These are phyloP conservation scores for Lithophane leautieri DNA, from an alignment of 2,888 invertebrate species.

Conservation along the genomic window DNA sequence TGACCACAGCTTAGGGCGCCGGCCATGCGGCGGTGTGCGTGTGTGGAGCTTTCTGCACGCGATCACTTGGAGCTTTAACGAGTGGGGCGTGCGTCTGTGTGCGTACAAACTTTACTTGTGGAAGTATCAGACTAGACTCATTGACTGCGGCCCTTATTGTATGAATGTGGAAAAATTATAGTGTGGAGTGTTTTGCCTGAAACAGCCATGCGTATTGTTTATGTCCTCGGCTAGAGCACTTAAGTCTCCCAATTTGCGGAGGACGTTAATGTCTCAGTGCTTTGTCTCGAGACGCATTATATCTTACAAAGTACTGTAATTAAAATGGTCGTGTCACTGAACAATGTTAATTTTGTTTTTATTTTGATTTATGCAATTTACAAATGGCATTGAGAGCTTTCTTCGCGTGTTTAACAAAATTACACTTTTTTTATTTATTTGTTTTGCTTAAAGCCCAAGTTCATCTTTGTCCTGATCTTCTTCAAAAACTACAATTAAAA, in stretches of 20 bases:
- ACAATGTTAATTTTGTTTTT: constrained; percentile 71
- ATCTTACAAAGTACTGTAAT: constrained; percentile 85
- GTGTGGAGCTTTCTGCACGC: constrained; percentile 90
- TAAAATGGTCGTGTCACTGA: constrained; percentile 78
- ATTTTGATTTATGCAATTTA: constrained; percentile 47
- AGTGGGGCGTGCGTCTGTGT: constrained; percentile 86
- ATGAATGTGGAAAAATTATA: constrained; percentile 91
- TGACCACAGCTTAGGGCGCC: constrained; percentile 91
- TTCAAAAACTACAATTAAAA: not conserved
- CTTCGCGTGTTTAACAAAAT: constrained; percentile 5
- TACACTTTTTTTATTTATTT: not conserved
- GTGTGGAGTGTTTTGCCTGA: constrained; percentile 88
- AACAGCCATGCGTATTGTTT: constrained; percentile 88
- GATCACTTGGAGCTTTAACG: constrained; percentile 87
- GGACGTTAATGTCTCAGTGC: constrained; percentile 83
- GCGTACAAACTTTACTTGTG: constrained; percentile 86
- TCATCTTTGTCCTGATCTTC: not conserved
- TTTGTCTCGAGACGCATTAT: constrained; percentile 85
- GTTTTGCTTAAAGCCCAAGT: not conserved
- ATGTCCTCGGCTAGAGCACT: constrained; percentile 84
- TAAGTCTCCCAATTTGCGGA: constrained; percentile 87
- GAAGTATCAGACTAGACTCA: constrained; percentile 90
- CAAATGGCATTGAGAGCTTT: constrained; percentile 12
- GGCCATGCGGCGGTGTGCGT: constrained; percentile 87
- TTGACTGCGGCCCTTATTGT: constrained; percentile 91